Evolutionary conservation across 2,113 vertebrate species (phyloP).

Genomic region (Hippotragus niger): DNA sequence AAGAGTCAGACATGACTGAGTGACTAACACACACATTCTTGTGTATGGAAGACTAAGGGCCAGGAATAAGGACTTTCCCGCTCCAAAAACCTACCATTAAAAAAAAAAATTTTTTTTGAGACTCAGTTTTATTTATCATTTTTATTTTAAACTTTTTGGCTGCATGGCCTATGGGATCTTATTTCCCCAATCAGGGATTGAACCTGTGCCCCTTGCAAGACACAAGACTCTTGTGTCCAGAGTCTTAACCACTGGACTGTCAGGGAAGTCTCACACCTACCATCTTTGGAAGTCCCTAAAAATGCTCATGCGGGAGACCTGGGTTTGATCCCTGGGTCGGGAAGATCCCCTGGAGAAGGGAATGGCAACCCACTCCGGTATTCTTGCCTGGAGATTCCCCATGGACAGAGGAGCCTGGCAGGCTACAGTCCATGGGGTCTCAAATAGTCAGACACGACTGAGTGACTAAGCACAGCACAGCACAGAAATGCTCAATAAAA

Average conservation of each 20-base stretch:
- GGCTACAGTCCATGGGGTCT: not conserved
- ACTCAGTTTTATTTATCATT: not conserved
- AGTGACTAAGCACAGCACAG: not conserved
- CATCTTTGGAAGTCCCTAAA: not conserved
- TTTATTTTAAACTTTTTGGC: not conserved
- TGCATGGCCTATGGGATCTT: not conserved
- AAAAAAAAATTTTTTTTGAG: not conserved
- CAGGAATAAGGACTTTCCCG: not conserved
- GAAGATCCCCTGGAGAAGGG: not conserved
- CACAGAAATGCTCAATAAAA: not conserved
- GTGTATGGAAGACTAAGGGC: rapidly evolving
- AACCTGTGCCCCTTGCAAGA: not conserved
- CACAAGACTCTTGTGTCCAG: not conserved
- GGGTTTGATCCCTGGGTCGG: not conserved
- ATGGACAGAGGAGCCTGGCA: not conserved
- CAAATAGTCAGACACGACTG: not conserved
- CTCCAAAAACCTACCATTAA: not conserved
- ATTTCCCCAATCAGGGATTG: not conserved
- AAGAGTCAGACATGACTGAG: not conserved
- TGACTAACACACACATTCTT: not conserved
- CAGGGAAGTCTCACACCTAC: not conserved
- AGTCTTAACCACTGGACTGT: not conserved
- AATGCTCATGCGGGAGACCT: not conserved
- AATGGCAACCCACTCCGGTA: not conserved
- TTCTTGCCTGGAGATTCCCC: not conserved